phyloP scores from a whole-genome alignment of 2,888 invertebrate genomes.

The Aspidapion aeneum region DNA sequence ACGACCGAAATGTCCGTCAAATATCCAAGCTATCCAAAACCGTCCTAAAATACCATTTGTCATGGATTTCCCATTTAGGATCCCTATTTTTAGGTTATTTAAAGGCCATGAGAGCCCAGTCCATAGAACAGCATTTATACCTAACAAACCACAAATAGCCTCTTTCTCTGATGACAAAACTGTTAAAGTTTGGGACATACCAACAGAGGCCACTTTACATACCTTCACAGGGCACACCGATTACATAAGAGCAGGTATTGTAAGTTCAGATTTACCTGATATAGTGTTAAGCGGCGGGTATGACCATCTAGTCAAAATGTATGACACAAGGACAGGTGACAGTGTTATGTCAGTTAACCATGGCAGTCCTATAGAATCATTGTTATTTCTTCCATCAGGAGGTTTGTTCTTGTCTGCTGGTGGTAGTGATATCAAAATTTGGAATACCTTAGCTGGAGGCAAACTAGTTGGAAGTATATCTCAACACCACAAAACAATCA shows the following conservation, averaged over 20 bases:
- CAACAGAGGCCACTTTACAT: slow-evolving; percentile 69
- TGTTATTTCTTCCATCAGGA: slow-evolving; percentile 84
- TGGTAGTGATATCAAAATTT: slow-evolving; percentile 61
- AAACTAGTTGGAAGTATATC: slow-evolving; percentile 78
- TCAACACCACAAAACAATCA: slow-evolving; percentile 95
- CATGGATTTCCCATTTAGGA: too few relatives aligned
- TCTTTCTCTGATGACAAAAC: slow-evolving; percentile 92
- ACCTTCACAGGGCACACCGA: slow-evolving; percentile 69
- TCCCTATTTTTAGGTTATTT: slow-evolving; percentile 65
- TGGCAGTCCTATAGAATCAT: slow-evolving; percentile 85
- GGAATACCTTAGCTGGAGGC: slow-evolving; percentile 90
- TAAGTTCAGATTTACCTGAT: slow-evolving; percentile 71
- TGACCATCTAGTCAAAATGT: slow-evolving; percentile 83
- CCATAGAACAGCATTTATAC: slow-evolving; percentile 79
- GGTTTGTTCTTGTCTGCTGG: slow-evolving; percentile 90
- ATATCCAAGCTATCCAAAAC: too few relatives aligned
- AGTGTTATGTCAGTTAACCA: slow-evolving; percentile 76
- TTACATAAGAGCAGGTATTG: slow-evolving; percentile 76
- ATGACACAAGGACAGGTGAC: slow-evolving; percentile 73
- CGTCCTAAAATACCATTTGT: too few relatives aligned
- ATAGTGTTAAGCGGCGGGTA: slow-evolving; percentile 84
- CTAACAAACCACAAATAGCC: slow-evolving; percentile 72
- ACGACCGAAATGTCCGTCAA: too few relatives aligned
- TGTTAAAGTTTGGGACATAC: slow-evolving; percentile 87
- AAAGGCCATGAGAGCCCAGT: slow-evolving; percentile 79